phyloP scores from a whole-genome alignment of 2,113 vertebrate species.

The Cathartes aura region DNA sequence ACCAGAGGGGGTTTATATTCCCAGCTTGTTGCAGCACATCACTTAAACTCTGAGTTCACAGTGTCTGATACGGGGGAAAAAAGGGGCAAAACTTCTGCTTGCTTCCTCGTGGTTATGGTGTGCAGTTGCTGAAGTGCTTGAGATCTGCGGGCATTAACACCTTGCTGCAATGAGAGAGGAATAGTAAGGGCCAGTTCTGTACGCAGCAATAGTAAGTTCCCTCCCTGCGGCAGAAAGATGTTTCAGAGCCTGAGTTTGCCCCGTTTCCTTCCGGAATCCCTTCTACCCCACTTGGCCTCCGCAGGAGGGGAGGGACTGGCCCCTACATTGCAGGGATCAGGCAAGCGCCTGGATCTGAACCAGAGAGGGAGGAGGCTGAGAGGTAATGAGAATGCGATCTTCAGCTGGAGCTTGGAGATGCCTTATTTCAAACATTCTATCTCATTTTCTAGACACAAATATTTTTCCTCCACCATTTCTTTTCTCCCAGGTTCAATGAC shows the following conservation, averaged over 20 bases:
- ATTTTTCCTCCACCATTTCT: background rate
- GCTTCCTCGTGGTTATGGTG: background rate
- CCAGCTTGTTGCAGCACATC: background rate
- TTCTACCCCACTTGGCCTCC: background rate
- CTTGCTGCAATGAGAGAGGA: background rate
- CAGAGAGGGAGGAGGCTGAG: background rate
- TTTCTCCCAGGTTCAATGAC: background rate
- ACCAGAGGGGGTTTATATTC: background rate
- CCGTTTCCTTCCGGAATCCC: background rate
- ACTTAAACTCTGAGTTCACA: background rate
- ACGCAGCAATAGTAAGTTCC: background rate
- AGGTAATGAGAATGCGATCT: background rate
- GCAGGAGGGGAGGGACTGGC: accelerated
- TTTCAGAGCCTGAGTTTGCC: background rate
- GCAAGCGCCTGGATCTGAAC: background rate
- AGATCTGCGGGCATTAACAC: background rate
- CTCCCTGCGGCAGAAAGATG: background rate
- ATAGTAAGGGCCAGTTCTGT: background rate
- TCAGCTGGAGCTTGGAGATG: background rate
- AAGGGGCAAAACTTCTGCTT: background rate
- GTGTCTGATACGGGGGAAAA: background rate
- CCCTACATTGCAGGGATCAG: background rate
- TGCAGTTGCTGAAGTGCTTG: background rate
- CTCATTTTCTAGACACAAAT: background rate
- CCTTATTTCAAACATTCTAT: background rate